These are phyloP conservation scores for Actenoides hombroni DNA, from an alignment of 2,113 vertebrate species.

Conservation along the genomic window DNA sequence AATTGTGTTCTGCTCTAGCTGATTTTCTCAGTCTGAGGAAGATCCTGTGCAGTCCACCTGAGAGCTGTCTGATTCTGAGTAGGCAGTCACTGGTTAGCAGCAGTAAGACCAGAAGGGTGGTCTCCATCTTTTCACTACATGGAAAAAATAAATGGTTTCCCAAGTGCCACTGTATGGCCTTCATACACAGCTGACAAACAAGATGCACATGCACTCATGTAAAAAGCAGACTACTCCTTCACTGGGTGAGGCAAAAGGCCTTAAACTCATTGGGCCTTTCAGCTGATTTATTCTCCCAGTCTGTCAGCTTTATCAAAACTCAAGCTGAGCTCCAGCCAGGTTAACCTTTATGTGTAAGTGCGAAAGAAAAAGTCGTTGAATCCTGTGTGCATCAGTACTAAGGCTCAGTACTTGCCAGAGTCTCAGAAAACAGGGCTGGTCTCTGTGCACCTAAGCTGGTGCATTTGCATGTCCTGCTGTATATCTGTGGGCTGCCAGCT, in stretches of 20 bases:
- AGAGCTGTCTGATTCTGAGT: not conserved
- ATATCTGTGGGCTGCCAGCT: not conserved
- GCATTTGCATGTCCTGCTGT: not conserved
- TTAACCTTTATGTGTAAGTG: not conserved
- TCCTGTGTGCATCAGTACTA: not conserved
- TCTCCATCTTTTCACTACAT: not conserved
- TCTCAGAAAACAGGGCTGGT: not conserved
- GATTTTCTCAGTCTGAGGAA: not conserved
- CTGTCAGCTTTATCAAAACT: not conserved
- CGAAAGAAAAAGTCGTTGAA: not conserved
- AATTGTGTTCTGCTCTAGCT: not conserved
- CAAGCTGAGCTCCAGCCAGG: not conserved
- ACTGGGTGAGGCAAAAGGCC: not conserved
- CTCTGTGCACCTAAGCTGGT: not conserved
- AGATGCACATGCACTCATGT: not conserved
- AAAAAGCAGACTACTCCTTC: not conserved
- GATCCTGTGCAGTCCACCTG: not conserved
- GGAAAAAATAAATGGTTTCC: not conserved
- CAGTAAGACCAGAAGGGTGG: not conserved
- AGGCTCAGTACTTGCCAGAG: not conserved
- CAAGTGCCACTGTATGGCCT: not conserved
- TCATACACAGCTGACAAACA: not conserved
- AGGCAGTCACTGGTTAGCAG: not conserved
- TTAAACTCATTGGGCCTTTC: not conserved
- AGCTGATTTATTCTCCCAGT: not conserved